A percentile compares a stretch with the other conserved stretches of the same genome.
Evolutionary conservation across 2,888 invertebrate genomes (phyloP).

Genomic region (Tipula unca): DNA sequence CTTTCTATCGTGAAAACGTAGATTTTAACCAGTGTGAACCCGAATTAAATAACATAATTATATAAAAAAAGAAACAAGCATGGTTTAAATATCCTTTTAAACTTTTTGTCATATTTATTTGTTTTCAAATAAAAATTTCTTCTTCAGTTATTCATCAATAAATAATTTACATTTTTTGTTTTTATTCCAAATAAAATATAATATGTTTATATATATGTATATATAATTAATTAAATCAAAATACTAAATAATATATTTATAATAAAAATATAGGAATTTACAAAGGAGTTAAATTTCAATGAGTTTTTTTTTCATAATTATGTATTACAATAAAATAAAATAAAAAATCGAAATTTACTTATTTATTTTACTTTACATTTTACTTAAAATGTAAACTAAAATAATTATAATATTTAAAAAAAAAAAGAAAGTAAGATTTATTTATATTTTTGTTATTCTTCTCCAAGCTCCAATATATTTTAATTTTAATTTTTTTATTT

Average conservation of each 20-base stretch:
- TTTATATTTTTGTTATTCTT: not conserved
- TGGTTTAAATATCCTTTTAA: not conserved
- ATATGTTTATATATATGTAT: not conserved
- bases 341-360: not conserved
- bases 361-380: not conserved
- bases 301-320: not conserved
- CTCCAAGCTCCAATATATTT: not conserved
- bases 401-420: not conserved
- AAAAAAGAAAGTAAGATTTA: not conserved
- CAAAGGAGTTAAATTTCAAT: not conserved
- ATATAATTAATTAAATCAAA: not conserved
- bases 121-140: not conserved
- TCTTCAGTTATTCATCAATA: not conserved
- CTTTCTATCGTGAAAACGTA: too few relatives aligned
- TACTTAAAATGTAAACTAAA: not conserved
- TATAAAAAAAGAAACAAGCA: not conserved
- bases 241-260: not conserved
- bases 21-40: too few relatives aligned
- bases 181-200: not conserved
- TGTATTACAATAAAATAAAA: not conserved
- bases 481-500: not conserved
- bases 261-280: not conserved
- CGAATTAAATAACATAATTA: not conserved
- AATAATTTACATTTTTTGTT: conserved; percentile 4
- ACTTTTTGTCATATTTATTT: not conserved